Evolutionary conservation across 1,140 invertebrate genomes (phyloP), one percentile per base, ranked within the genome.

Genomic region (Aradophagus sp.): DNA sequence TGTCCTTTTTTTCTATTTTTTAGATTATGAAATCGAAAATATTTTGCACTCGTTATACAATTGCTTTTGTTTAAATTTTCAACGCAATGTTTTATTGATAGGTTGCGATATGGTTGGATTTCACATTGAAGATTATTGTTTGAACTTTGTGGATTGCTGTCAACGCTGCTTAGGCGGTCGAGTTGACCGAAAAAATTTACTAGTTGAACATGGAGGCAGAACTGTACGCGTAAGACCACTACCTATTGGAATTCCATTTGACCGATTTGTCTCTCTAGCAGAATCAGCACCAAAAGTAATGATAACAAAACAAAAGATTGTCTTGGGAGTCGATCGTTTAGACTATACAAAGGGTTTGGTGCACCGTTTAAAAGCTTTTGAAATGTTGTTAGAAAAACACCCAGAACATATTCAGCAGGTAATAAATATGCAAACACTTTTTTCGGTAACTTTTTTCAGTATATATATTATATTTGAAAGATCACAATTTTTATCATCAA

Each of bases 261-360:
- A 95, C 53, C 88, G 93, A 73, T 96, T 96, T 74, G 93, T 94
- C 1, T 89, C 93, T 32, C 80, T 96, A 36, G 93, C 94, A 0
- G 88, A 93, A 76, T 91, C 89, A 20, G 93, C 94, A 0, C 92
- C 92, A 17, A 89, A 89, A 78, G 89, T 94, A 17, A 81, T 88
- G 70, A 29, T 87, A 19, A 91, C 88, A 0, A 90, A 89, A 76
- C 93, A 94, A 77, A 93, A 95, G 82, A 90, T 96, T 5, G 91
- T 95, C 26, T 84, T 96, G 7, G 94, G 94, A 0, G 94, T 97
- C 7, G 95, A 96, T 81, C 89, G 95, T 50, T 86, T 97, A 35
- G 95, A 97, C 82, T 97, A 97, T 75, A 96, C 95, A 1, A 97
- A 97, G 87, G 95, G 95, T 2, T 84, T 97, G 39, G 93, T 95